Conservation (phyloP, 2,113 vertebrate species). For the Halcyon senegalensis region DNA sequence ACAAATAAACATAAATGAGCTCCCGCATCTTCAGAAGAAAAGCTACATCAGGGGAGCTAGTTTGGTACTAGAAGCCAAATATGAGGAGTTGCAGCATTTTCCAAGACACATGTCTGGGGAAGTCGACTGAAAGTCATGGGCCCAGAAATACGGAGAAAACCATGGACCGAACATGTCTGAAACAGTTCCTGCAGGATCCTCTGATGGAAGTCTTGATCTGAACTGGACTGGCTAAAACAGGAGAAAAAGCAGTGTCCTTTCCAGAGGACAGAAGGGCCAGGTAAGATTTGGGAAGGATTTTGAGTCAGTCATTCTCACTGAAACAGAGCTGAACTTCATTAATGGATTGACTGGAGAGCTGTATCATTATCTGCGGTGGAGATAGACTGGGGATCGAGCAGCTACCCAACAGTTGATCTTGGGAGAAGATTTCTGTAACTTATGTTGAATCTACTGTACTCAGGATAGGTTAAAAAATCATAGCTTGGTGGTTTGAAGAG, state of each 20-base stretch:
- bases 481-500: neutral
- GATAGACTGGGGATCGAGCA: accelerated
- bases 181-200: neutral
- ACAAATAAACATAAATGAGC: neutral
- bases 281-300: neutral
- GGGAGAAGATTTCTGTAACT: neutral
- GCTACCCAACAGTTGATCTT: neutral
- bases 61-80: neutral
- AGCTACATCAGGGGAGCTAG: neutral
- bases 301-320: neutral
- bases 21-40: neutral
- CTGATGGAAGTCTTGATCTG: neutral
- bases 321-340: neutral
- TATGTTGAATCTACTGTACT: neutral
- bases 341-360: neutral
- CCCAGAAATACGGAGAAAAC: neutral
- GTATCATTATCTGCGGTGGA: neutral
- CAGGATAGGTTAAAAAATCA: neutral
- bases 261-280: neutral
- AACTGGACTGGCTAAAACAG: neutral
- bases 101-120: accelerated
- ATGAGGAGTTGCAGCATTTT: neutral
- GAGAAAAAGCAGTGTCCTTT: neutral
- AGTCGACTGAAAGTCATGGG: neutral
- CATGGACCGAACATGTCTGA: neutral